A percentile compares a stretch with the other conserved stretches of the same genome.
phyloP scores from a whole-genome alignment of 2,888 invertebrate genomes.

The Labia minor region DNA sequence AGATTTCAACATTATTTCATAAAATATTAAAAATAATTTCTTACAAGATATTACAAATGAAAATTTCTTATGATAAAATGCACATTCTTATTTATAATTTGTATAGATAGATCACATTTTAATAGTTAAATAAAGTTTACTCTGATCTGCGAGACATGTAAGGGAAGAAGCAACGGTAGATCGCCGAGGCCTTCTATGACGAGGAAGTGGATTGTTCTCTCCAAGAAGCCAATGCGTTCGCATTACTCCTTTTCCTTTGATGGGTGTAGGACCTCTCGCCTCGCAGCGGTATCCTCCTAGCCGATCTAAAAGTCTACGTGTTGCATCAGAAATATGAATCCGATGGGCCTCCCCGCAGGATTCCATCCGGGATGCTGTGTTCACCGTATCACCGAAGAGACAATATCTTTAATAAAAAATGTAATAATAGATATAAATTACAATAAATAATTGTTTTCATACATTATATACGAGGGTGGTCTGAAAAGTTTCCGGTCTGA shows the following conservation, averaged over 20 bases:
- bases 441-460: too few relatives aligned
- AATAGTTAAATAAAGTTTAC: too few relatives aligned
- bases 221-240: slow-evolving; percentile 60
- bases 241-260: slow-evolving; percentile 73
- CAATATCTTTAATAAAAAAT: slow-evolving; percentile 55
- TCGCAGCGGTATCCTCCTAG: slow-evolving; percentile 62
- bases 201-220: slow-evolving; percentile 41
- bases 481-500: too few relatives aligned
- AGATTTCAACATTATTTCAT: too few relatives aligned
- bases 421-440: too few relatives aligned
- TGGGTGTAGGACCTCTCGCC: slow-evolving; percentile 59
- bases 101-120: too few relatives aligned
- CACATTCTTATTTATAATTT: too few relatives aligned
- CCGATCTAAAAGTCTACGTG: slow-evolving; percentile 52
- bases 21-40: too few relatives aligned
- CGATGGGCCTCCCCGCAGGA: slow-evolving; percentile 61
- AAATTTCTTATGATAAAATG: too few relatives aligned
- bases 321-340: slow-evolving; percentile 65
- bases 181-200: slow-evolving; percentile 38
- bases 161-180: slow-evolving; percentile 37
- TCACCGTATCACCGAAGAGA: slow-evolving; percentile 72
- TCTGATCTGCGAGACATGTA: slow-evolving; percentile 32
- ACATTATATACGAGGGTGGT: too few relatives aligned
- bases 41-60: too few relatives aligned
- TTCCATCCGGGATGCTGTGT: slow-evolving; percentile 72